A percentile compares a stretch with the other conserved stretches of the same genome.
phyloP scores from a whole-genome alignment of 2,113 vertebrate genomes.

The Tretioscincus oriximinensis region DNA sequence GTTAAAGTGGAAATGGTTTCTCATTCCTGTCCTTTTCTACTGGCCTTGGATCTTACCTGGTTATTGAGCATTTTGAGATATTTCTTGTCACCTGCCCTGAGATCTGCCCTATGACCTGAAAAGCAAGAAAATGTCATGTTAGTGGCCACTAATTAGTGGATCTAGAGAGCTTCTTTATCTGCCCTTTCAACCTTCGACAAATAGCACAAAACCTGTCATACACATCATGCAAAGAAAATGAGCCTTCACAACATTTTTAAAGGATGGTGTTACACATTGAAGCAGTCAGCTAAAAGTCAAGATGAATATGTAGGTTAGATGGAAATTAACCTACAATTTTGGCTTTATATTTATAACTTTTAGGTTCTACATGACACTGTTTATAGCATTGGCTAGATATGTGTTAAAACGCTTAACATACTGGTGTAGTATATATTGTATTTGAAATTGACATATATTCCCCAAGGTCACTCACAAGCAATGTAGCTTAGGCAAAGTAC shows the following conservation, averaged over 20 bases:
- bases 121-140: slow-evolving; percentile 76
- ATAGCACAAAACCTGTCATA: slow-evolving; percentile 72
- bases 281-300: slow-evolving; percentile 52
- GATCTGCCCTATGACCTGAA: slow-evolving; percentile 76
- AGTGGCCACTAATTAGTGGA: slow-evolving; percentile 85
- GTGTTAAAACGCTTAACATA: neutral
- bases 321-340: slow-evolving; percentile 62
- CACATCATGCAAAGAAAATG: slow-evolving; percentile 72
- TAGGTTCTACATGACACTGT: neutral
- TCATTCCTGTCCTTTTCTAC: slow-evolving; percentile 32
- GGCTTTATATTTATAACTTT: slow-evolving; percentile 43
- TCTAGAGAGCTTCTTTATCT: slow-evolving; percentile 67
- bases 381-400: neutral
- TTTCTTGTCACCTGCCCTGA: slow-evolving; percentile 65
- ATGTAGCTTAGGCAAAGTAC: too few relatives aligned
- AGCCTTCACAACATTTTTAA: slow-evolving; percentile 47
- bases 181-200: slow-evolving; percentile 74
- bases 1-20: slow-evolving; percentile 14
- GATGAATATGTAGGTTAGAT: slow-evolving; percentile 66
- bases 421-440: neutral
- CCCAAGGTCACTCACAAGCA: too few relatives aligned
- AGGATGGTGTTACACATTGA: slow-evolving; percentile 33
- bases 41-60: slow-evolving; percentile 32
- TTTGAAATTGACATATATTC: neutral
- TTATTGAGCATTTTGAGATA: slow-evolving; percentile 51